Conservation (phyloP, 2,797 vertebrate genomes). For the Champsocephalus gunnari region DNA sequence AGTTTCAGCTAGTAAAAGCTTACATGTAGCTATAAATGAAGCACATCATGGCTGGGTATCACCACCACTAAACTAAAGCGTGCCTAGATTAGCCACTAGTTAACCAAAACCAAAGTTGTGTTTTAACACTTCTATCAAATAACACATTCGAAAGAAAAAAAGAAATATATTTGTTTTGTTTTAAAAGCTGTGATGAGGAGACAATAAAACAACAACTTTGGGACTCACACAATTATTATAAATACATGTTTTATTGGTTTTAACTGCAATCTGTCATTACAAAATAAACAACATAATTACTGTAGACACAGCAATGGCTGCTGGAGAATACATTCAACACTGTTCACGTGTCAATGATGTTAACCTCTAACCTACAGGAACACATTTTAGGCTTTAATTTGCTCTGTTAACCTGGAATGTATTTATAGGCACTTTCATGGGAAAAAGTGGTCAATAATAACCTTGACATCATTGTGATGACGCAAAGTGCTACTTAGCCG, state of each 20-base stretch:
- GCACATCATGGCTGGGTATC: too few relatives aligned
- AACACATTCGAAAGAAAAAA: too few relatives aligned
- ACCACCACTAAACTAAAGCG: too few relatives aligned
- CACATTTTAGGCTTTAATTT: constrained; percentile 61
- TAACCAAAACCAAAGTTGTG: too few relatives aligned
- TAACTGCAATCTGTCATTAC: constrained; percentile 62
- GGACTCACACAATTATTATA: constrained; percentile 41
- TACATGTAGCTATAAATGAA: too few relatives aligned
- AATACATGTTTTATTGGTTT: constrained; percentile 49
- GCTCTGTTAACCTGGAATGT: constrained; percentile 87
- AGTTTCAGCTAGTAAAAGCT: too few relatives aligned
- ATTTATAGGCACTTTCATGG: constrained; percentile 87
- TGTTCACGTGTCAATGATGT: constrained; percentile 86
- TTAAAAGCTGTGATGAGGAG: too few relatives aligned
- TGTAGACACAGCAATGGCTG: constrained; percentile 87
- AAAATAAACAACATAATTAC: constrained; percentile 88
- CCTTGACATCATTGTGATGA: constrained; percentile 29
- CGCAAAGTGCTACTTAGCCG: constrained; percentile 55
- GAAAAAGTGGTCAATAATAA: constrained; percentile 63
- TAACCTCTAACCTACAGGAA: constrained; percentile 79
- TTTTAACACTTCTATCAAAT: too few relatives aligned
- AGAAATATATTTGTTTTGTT: too few relatives aligned
- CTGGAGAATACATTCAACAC: constrained; percentile 88
- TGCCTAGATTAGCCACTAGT: too few relatives aligned
- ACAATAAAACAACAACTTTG: background rate